A percentile compares a stretch with the other conserved stretches of the same genome.
Evolutionary conservation across 2,113 vertebrate species (phyloP).

Genomic region (Atlantisia rogersi): DNA sequence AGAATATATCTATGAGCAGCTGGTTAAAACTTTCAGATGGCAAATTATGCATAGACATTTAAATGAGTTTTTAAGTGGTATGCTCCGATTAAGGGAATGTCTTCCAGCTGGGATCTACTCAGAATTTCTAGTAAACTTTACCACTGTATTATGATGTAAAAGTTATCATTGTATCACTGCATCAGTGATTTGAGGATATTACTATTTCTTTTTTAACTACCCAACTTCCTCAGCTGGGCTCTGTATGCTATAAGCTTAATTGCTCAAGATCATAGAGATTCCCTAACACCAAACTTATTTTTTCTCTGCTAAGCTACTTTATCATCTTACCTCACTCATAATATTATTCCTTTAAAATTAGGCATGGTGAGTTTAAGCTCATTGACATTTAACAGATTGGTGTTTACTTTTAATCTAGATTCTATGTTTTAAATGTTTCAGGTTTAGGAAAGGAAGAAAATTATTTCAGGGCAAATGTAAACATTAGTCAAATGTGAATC

Average conservation of each 20-base stretch:
- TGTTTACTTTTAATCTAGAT: not conserved
- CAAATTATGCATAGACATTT: constrained; percentile 64
- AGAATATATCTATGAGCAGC: constrained; percentile 9
- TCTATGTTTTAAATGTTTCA: not conserved
- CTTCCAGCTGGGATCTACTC: constrained; percentile 47
- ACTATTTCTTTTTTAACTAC: not conserved
- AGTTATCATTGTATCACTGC: constrained; percentile 23
- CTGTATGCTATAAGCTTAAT: not conserved
- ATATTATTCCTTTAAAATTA: not conserved
- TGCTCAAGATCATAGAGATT: not conserved
- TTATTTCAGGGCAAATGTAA: not conserved
- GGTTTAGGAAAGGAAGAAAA: not conserved
- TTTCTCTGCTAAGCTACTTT: not conserved
- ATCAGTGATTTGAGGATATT: constrained; percentile 17
- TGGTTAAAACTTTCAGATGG: constrained; percentile 62
- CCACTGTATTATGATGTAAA: constrained; percentile 26
- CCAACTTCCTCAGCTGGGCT: not conserved
- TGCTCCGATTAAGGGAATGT: constrained; percentile 45
- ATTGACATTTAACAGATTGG: not conserved
- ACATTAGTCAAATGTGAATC: not conserved
- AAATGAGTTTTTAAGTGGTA: constrained; percentile 46
- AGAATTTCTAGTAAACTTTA: constrained; percentile 46
- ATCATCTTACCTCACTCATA: not conserved
- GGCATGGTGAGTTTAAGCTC: not conserved
- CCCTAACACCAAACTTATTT: not conserved